Evolutionary conservation across 2,888 invertebrate genomes (phyloP), one percentile per base, ranked within the genome.

Genomic region (Ennomos erosarius): DNA sequence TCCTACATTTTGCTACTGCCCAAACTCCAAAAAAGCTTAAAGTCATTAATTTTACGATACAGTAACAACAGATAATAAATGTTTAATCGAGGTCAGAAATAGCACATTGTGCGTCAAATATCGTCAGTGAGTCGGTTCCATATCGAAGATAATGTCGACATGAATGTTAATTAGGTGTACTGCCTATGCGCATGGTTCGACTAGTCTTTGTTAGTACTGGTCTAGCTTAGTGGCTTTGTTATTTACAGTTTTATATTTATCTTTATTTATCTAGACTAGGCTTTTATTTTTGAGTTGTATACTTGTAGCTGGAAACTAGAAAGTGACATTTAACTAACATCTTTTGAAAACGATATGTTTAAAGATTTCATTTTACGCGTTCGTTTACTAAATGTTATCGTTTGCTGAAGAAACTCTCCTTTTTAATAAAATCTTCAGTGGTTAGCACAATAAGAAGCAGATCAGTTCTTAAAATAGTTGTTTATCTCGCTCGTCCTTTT

Each of bases 121-220:
- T 43, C 8, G 26, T 38, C 10, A 26, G 42, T n/a, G 43, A 4
- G 26, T 37, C 37, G 16, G n/a, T n/a, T n/a, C n/a, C n/a, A n/a
- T 48, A 26, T 48, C 48, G 12, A 10, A 39, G 42, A 53, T 34
- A 39, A n/a, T 53, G 39, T 52, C 10, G 47, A 26, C 13, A 33
- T 43, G 48, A 55, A 48, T 48, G 42, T 55, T 11, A 55, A 55
- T 48, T 48, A 48, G 48, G 43, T 16, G 39, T 40, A 10, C 38
- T 36, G 38, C 16, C 37, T 11, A 13, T 26, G 47, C 47, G 47
- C 54, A 42, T 11, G 42, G 40, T 40, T 45, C 11, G 35, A 33
- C 43, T 16, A n/a, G 13, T 47, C 37, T 42, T 55, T 47, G 46
- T 48, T 36, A 16, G 42, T 39, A 10, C 0, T 26, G 36, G n/a